Conservation (phyloP, 92 coral and sea anemone genomes). For the Heliopora coerulea region DNA sequence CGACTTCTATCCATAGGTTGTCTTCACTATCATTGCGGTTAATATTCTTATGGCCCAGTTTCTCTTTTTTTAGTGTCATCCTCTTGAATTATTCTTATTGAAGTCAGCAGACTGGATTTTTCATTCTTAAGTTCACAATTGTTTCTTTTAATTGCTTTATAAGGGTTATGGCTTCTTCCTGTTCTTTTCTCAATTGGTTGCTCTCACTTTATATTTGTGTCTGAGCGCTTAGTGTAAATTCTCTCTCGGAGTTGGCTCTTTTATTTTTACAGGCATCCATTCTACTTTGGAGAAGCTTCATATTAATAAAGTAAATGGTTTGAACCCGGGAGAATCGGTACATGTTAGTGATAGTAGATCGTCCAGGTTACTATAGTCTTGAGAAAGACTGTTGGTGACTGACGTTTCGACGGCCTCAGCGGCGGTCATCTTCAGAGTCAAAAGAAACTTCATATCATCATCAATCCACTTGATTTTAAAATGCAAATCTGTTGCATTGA, state of each 20-base stretch:
- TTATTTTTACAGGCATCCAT: not conserved
- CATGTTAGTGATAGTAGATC: no score
- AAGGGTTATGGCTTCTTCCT: constrained; percentile 1
- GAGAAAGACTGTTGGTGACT: no score
- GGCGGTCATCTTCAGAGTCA: no score
- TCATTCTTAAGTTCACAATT: constrained; percentile 6
- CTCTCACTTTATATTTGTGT: constrained; percentile 8
- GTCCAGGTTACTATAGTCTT: no score
- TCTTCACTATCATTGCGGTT: not conserved
- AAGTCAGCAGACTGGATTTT: constrained; percentile 13
- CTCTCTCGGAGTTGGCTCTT: not conserved
- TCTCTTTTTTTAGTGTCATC: not conserved
- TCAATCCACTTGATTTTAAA: no score
- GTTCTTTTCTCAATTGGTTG: constrained; percentile 4
- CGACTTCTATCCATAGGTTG: constrained; percentile 10
- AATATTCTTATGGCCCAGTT: not conserved
- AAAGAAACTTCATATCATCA: not conserved
- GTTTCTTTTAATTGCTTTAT: constrained; percentile 3
- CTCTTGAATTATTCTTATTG: constrained; percentile 21
- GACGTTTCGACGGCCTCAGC: no score
- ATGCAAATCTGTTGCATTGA: no score
- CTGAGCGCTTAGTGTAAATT: not conserved
- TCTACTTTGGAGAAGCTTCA: not conserved
- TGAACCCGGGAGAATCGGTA: no score
- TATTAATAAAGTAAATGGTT: no score